Base-by-base conservation (phyloP, 2,113 vertebrate genomes). In the Gila orcuttii region DNA sequence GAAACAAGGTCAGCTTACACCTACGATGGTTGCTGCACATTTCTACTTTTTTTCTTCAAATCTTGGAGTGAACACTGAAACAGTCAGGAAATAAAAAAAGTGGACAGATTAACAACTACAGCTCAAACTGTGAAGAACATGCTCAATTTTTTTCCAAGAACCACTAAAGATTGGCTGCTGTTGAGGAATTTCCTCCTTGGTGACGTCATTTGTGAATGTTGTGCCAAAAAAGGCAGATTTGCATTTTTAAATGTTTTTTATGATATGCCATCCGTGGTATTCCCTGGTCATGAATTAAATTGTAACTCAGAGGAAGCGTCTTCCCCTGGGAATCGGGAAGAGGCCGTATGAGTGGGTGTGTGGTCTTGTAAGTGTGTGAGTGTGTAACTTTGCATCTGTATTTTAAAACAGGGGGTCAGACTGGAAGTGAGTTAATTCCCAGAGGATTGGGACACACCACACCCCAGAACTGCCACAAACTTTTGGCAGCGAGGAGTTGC, bases 381-480 rank as follows among this genome's bases (percentile, higher is more conserved):
- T 57, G 59, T 79, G 45, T 69, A 31, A 81, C 57, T 60, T 33
- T 80, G 21, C 79, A 80, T 80, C 36, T 59, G 23, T 39, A 47
- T 62, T 47, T 45, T 64, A 60, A 62, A 42, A 80, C 36, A 64
- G 21, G 21, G 62, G 78, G 78, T 66, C 79, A 81, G 33, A 66
- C 79, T 81, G 79, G 79, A 81, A 81, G 42, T 66, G 79, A 81
- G 60, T 81, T 81, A 45, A 81, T 81, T 81, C 79, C 60, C 79
- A 66, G 8, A 50, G 39, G 60, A 66, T 31, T 66, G 59, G 59
- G 42, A 66, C 13, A 66, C 4, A 33, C 21, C 55, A 60, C 77
- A 79, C 77, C 77, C 77, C 31, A 60, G 57, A 60, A 62, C 55
- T 6, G 12, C 55, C 77, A 79, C 31, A 59, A 36, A 79, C 11